Base-by-base conservation (phyloP, 1,140 invertebrate genomes). In the Macrobrachium nipponense region DNA sequence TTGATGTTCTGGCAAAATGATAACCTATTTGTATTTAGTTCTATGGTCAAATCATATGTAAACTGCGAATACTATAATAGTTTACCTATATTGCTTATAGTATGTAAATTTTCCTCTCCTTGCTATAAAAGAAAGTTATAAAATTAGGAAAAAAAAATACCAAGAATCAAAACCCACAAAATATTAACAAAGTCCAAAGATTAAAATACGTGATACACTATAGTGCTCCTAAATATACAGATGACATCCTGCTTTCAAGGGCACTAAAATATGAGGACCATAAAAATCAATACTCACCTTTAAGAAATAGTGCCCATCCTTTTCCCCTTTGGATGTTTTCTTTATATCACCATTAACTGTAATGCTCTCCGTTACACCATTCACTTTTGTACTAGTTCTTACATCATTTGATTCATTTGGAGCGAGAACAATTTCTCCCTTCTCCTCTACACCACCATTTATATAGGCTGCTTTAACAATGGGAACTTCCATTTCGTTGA, bases 271-370 rank as follows among this genome's bases (percentile, higher is more conserved):
- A 18, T 3, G 8, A 77, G 18, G 36, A 10, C 59, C 11, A 15
- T 27, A 27, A 27, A 64, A 10, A 11, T 60, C 61, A 36, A 20
- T 7, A 84, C 90, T 90, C 90, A 93, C 93, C 85, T 91, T 91
- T 81, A 94, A 90, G 91, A 96, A 97, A 91, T 95, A 95, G 91
- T 96, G 93, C 44, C 94, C 96, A 91, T 96, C 94, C 87, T 93
- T 94, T 60, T 80, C 44, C 62, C 43, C 76, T 66, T 59, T 61
- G 5, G 66, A 59, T n/a, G 64, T 43, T 43, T 64, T 70, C 36
- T 20, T 62, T 10, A 62, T 43, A 51, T 15, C 64, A 23, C 36
- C 64, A 86, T 61, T 80, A 18, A 86, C 77, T 80, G 79, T 73
- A 27, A 59, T 51, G 3, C 59, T 36, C 20, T 80, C 64, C 6